Base-by-base conservation (phyloP, 2,888 invertebrate genomes). In the Stenotaenia linearis region DNA sequence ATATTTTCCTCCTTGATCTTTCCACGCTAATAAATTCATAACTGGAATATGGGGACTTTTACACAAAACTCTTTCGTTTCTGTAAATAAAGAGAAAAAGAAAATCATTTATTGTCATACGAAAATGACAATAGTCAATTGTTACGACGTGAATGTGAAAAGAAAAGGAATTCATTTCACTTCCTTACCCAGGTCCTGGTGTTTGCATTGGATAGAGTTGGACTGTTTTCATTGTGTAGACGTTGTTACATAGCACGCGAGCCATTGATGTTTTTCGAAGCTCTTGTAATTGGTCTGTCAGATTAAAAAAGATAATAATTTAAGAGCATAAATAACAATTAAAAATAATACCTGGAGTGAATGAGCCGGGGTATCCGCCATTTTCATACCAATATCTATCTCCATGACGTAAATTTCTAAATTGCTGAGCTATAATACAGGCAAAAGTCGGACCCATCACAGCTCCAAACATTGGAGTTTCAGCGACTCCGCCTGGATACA, bases 361-460 rank as follows among this genome's bases (percentile, higher is more conserved):
- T 4, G 90, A 90, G 81, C 92, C 89, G 0, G 89, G 89, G 40
- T 89, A 86, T 80, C 90, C 89, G 0, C 88, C 86, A 40, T 91
- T 91, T 86, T 97, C 96, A 84, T 96, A 96, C 94, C 95, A 97
- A 88, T 91, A 94, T 75, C 95, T 88, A 87, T 97, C 97, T 0
- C 93, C 96, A 61, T 88, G 86, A 87, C 94, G 94, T 30, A 95
- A 85, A 76, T 94, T 88, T 21, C 91, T 86, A 87, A 96, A 97
- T 88, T 97, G 96, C 87, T 94, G 93, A 0, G 92, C 90, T 75
- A 97, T 88, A 81, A 97, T 88, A 84, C 96, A 97, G 21, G 91
- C 92, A 79, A 96, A 90, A 0, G 95, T 92, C 0, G 96, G 93
- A 0, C 96, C 96, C 78, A 96, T 89, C 23, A 95, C 90, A 0